A percentile compares a stretch with the other conserved stretches of the same genome.
Evolutionary conservation across 1,140 invertebrate genomes (phyloP).

Genomic region (Pogonus chalceus): DNA sequence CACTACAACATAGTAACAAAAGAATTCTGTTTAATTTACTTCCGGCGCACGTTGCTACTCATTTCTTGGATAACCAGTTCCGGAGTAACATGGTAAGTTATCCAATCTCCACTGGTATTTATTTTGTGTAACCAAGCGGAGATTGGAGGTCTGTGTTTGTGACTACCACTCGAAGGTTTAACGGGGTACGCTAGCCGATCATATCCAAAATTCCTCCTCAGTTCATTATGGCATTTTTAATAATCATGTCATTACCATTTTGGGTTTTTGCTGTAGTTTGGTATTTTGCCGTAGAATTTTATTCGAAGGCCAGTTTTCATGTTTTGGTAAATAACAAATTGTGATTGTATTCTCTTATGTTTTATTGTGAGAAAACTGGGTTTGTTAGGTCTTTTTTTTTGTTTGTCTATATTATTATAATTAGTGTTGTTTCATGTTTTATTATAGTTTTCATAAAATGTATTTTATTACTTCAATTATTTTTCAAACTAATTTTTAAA

Average conservation of each 20-base stretch:
- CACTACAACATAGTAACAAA: constrained; percentile 76
- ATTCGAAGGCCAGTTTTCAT: too few species aligned
- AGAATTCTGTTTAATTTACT: constrained; percentile 87
- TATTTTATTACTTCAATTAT: too few species aligned
- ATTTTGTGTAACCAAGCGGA: too few species aligned
- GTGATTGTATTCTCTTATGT: too few species aligned
- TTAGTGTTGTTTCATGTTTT: too few species aligned
- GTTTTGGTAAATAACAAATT: too few species aligned
- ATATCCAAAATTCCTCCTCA: background rate
- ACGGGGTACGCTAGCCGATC: background rate
- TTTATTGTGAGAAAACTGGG: too few species aligned
- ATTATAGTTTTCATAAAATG: too few species aligned
- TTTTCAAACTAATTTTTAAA: too few species aligned
- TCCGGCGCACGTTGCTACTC: constrained; percentile 84
- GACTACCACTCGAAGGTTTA: background rate
- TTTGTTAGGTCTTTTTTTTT: too few species aligned
- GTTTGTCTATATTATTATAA: too few species aligned
- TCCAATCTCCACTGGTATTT: too few species aligned
- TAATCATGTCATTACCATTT: constrained; percentile 1
- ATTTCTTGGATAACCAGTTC: constrained; percentile 84
- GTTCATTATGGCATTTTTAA: background rate
- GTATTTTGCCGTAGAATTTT: background rate
- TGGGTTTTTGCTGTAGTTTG: constrained; percentile 1
- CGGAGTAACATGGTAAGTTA: constrained; percentile 70
- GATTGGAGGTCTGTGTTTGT: background rate